Conservation (phyloP, 2,797 vertebrate genomes). For the Sciurus carolinensis region DNA sequence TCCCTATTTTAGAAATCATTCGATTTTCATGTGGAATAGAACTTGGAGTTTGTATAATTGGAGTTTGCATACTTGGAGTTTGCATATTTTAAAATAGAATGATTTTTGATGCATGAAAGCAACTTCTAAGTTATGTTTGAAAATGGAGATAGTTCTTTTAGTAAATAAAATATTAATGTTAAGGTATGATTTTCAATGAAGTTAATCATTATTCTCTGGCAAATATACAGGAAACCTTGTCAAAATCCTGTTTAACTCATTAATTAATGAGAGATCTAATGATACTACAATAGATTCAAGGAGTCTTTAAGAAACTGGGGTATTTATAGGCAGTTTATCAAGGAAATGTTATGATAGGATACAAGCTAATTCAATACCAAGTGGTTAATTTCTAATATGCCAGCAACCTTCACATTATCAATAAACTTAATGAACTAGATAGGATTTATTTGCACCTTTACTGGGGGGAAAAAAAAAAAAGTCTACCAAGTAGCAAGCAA, state of each 20-base stretch:
- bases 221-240: neutral
- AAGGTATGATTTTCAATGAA: slow-evolving; percentile 42
- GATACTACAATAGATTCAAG: neutral
- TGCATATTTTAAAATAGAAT: neutral
- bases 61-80: neutral
- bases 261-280: neutral
- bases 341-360: neutral
- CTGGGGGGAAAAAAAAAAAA: neutral
- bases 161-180: neutral
- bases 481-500: neutral
- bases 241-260: neutral
- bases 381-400: slow-evolving; percentile 46
- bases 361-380: slow-evolving; percentile 31
- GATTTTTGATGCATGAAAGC: neutral
- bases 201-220: neutral
- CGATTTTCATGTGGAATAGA: slow-evolving; percentile 12
- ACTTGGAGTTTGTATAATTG: neutral
- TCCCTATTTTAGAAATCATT: slow-evolving; percentile 3
- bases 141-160: slow-evolving; percentile 50
- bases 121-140: slow-evolving; percentile 28
- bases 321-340: slow-evolving; percentile 50
- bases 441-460: slow-evolving; percentile 1
- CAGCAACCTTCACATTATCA: neutral
- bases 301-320: neutral
- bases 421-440: neutral